phyloP scores from a whole-genome alignment of 2,113 vertebrate species.

The Anguilla rostrata region DNA sequence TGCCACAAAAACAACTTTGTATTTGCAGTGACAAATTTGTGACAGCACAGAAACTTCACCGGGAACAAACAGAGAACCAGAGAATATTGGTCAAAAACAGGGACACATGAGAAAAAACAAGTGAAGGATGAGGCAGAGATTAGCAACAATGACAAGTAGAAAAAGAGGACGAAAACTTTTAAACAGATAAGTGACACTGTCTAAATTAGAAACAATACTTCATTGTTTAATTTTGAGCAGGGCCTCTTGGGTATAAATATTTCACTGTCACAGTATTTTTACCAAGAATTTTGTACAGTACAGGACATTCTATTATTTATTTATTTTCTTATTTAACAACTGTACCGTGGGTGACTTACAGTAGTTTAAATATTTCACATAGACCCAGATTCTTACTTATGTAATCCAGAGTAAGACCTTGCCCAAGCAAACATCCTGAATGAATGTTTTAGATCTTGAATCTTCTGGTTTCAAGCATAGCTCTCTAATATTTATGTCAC shows the following conservation, averaged over 20 bases:
- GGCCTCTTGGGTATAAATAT: neutral
- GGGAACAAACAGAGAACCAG: neutral
- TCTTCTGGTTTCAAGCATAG: neutral
- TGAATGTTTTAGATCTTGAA: no score
- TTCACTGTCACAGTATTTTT: neutral
- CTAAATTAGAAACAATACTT: neutral
- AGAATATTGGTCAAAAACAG: neutral
- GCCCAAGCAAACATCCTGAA: no score
- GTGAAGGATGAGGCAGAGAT: neutral
- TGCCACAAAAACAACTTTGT: neutral
- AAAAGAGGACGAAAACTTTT: neutral
- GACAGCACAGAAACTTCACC: constrained; percentile 3
- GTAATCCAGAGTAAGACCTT: no score
- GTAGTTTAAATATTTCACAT: no score
- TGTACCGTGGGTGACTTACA: neutral
- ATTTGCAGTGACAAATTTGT: neutral
- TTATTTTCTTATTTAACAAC: no score
- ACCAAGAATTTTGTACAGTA: neutral
- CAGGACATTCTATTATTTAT: neutral
- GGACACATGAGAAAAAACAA: neutral
- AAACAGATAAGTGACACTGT: neutral
- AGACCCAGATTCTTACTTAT: no score
- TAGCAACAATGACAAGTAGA: no score
- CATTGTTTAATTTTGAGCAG: neutral
- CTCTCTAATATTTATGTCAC: no score